Percentiles rank a stretch among this genome's conserved stretches.
Conservation (phyloP, 2,888 invertebrate species). For the Andrena camellia region DNA sequence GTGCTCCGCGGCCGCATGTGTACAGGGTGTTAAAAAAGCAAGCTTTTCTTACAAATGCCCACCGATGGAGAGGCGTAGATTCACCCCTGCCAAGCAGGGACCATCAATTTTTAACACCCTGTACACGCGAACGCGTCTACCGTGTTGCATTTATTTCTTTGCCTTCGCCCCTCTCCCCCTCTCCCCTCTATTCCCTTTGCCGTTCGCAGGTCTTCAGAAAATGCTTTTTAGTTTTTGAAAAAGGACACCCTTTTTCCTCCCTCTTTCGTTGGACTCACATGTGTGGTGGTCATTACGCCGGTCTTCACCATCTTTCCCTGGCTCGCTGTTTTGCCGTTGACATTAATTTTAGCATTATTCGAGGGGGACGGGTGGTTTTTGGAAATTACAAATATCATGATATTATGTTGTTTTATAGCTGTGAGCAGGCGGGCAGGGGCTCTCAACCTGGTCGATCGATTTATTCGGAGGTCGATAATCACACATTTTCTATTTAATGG, state of each 20-base stretch:
- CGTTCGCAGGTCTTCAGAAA: constrained; percentile 15
- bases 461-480: neutral
- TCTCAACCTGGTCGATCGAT: constrained; percentile 4
- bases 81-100: no score
- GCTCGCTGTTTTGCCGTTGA: neutral
- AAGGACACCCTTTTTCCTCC: neutral
- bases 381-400: neutral
- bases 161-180: constrained; percentile 14
- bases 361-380: neutral
- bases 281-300: neutral
- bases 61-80: no score
- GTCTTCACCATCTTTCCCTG: neutral
- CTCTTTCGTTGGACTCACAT: neutral
- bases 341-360: neutral
- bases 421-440: neutral
- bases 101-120: neutral
- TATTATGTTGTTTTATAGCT: neutral
- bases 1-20: constrained; percentile 54
- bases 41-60: no score
- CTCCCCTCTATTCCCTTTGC: neutral
- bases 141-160: constrained; percentile 59
- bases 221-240: constrained; percentile 33
- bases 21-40: neutral
- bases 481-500: neutral
- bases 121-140: constrained; percentile 35